Base-by-base conservation (phyloP, 2,113 vertebrate genomes). In the Phalacrocorax carbo region DNA sequence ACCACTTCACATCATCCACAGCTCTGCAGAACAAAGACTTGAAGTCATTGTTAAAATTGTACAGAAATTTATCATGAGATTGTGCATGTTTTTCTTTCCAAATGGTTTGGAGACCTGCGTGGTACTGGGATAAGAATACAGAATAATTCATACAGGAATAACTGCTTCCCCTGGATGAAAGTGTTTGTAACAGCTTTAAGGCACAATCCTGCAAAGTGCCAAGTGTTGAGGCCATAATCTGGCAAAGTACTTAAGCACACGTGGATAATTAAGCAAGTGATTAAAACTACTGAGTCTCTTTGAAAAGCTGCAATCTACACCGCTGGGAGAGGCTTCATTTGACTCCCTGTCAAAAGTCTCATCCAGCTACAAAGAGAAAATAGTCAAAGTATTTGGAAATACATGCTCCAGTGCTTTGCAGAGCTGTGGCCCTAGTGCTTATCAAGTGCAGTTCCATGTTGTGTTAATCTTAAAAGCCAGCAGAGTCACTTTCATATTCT, bases 311-410 rank as follows among this genome's bases (percentile, higher is more conserved):
- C 73, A 97, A 90, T 94, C 93, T 94, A 72, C 70, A 51, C 62
- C 4, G 2, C 44, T 91, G 91, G 81, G 64, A 95, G 91, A 57
- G 44, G 77, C 40, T 94, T 96, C 86, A 52, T 95, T 91, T 95
- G 84, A 93, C 62, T 95, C 94, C 71, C 71, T 93, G 82, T 93
- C 93, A 82, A 85, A 97, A 96, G 95, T 89, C 87, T 94, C 64
- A 90, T 73, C 71, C 58, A 70, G 29, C 55, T 93, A 95, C 86
- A 95, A 93, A 94, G 66, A 70, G 44, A 93, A 91, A 90, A 60
- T 75, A 69, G 71, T 87, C 64, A 66, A 82, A 91, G 78, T 73
- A 51, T 91, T 95, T 91, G 62, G 90, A 92, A 94, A 93, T 95
- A 88, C 55, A 88, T 77, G 85, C 79, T 94, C 79, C 82, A 90